A percentile compares a stretch with the other conserved stretches of the same genome.
These are phyloP conservation scores for Hetaerina americana DNA, from an alignment of 1,140 invertebrate genomes.

Conservation along the genomic window DNA sequence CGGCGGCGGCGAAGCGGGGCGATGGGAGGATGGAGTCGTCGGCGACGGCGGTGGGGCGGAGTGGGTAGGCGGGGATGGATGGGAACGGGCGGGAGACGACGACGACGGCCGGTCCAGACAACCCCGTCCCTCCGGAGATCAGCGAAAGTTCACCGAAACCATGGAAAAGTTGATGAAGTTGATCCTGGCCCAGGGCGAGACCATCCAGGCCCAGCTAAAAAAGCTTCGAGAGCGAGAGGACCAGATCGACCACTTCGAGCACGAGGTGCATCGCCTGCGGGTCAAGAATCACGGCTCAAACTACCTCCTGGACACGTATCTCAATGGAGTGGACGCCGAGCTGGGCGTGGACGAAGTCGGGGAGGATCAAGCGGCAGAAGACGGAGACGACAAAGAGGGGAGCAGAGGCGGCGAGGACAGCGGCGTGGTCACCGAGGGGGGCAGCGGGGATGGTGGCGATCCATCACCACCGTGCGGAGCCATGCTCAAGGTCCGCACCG, in stretches of 20 bases:
- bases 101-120: conserved; percentile 4
- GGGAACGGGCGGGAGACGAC: conserved; percentile 6
- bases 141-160: conserved; percentile 27
- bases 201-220: conserved; percentile 58
- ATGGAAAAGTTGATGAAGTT: conserved; percentile 59
- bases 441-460: conserved; percentile 6
- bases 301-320: conserved; percentile 66
- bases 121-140: background rate
- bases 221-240: conserved; percentile 56
- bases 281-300: conserved; percentile 63
- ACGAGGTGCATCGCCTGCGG: conserved; percentile 51
- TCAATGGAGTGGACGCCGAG: conserved; percentile 39
- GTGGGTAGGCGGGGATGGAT: conserved; percentile 6
- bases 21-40: conserved; percentile 14
- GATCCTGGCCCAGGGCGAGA: conserved; percentile 66
- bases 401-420: conserved; percentile 48
- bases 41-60: too few relatives aligned
- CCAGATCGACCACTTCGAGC: conserved; percentile 60
- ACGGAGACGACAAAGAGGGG: conserved; percentile 26
- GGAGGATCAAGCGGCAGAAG: conserved; percentile 15
- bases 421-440: conserved; percentile 30
- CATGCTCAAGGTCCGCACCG: background rate
- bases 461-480: background rate
- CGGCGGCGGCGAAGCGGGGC: conserved; percentile 16
- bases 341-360: conserved; percentile 24